phyloP scores from a whole-genome alignment of 2,797 vertebrate genomes.

The Pampus argenteus region DNA sequence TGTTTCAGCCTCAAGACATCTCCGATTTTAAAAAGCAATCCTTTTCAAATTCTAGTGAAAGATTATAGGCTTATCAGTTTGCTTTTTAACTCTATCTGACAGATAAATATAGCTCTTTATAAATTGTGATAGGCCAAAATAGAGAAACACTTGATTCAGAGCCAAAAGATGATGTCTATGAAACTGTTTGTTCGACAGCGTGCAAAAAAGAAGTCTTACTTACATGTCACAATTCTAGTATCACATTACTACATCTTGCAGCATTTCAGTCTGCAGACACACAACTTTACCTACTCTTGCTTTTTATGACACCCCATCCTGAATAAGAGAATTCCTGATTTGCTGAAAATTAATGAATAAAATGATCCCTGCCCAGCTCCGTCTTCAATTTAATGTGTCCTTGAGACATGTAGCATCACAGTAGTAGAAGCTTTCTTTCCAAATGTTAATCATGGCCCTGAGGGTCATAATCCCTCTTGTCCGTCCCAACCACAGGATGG shows the following conservation, averaged over 20 bases:
- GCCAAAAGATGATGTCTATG: not conserved
- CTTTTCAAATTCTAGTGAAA: conserved; percentile 16
- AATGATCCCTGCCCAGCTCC: conserved; percentile 18
- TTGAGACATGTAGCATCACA: conserved; percentile 55
- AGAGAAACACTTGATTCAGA: not conserved
- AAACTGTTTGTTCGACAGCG: not conserved
- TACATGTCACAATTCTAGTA: no score
- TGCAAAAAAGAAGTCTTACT: not conserved
- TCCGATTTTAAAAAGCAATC: conserved; percentile 26
- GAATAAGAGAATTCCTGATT: conserved; percentile 56
- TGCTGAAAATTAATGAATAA: conserved; percentile 64
- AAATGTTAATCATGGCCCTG: conserved; percentile 64
- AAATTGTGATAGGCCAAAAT: not conserved
- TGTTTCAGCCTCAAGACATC: conserved; percentile 48
- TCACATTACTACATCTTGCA: no score
- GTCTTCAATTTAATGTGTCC: conserved; percentile 67
- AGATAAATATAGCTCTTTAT: not conserved
- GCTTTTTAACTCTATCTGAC: conserved; percentile 14
- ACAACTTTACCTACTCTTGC: conserved; percentile 44
- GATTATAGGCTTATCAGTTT: conserved; percentile 37
- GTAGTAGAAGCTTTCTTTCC: conserved; percentile 51
- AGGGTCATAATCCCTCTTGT: conserved; percentile 46
- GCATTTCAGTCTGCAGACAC: conserved; percentile 45
- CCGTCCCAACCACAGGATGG: conserved; percentile 30
- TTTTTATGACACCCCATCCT: conserved; percentile 47